These are phyloP conservation scores for Apamea monoglypha DNA, from an alignment of 2,888 invertebrate species.

Conservation along the genomic window DNA sequence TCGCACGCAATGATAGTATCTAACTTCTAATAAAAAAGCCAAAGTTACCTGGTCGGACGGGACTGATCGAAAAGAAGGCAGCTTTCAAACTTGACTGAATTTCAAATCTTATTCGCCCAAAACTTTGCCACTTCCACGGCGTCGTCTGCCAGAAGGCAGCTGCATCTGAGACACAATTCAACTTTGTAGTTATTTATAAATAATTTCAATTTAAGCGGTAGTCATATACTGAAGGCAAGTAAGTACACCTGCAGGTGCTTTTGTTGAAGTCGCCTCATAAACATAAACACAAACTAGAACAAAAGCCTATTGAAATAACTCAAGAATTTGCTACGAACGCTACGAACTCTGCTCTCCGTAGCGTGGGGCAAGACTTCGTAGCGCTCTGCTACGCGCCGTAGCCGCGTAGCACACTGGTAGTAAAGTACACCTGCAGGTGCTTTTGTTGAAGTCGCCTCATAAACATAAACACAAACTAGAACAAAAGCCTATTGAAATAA, in stretches of 20 bases:
- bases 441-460: background rate
- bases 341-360: background rate
- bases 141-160: background rate
- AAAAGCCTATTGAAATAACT: background rate
- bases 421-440: no score
- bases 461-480: background rate
- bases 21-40: background rate
- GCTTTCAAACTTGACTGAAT: no score
- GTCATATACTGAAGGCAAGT: background rate
- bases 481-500: background rate
- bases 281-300: background rate
- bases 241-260: no score
- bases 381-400: constrained; percentile 4
- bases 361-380: constrained; percentile 1
- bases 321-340: no score
- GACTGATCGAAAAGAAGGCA: no score
- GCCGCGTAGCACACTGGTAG: background rate
- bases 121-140: no score
- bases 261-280: background rate
- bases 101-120: no score
- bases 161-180: background rate
- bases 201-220: background rate
- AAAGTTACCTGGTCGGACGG: no score
- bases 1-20: background rate
- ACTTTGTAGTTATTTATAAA: background rate